Base-by-base conservation (phyloP, 2,888 invertebrate species). In the Melipona bicolor region DNA sequence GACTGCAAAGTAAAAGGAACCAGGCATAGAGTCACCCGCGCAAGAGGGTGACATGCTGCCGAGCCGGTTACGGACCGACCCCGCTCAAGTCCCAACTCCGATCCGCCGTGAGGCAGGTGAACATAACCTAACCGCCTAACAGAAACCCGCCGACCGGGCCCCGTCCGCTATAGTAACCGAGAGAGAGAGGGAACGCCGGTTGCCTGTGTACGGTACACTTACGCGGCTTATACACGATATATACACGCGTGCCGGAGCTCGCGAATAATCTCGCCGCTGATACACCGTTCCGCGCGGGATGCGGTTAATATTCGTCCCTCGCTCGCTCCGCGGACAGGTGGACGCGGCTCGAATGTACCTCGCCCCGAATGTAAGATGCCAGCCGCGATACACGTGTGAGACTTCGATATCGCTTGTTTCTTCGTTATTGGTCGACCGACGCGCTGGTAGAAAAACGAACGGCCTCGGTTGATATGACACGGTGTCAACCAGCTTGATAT, bases 1-100 rank as follows among this genome's bases (percentile, higher is more conserved):
- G 93, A 92, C 93, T 93, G 92, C 93, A 90, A 91, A 94, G 94
- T 92, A 92, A 94, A 93, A 92, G 93, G 91, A 93, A 90, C 91
- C 92, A 90, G 84, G 91, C 92, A 91, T 92, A 92, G 92, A 94
- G 92, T 94, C 94, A 94, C 94, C 94, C 94, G 94, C 94, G 92
- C 93, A 92, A 93, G 89, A 93, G 94, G 93, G 93, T 94, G 94
- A 94, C 94, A 94, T 94, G 94, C 94, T 93, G 94, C 93, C 94
- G 91, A 94, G 94, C 94, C 94, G 94, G 94, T 94, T 94, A 92
- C 92, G 88, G 90, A 85, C 88, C 88, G 86, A 88, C 88, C 75
- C 87, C 70, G 83, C 79, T 77, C 85, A 81, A 43, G 75, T 81
- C 84, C 81, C 77, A 77, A 86, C 73, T 74, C 84, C 91, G 91